A percentile compares a stretch with the other conserved stretches of the same genome.
These are phyloP conservation scores for Papilio gigon DNA, from an alignment of 2,888 invertebrate genomes.

Conservation along the genomic window DNA sequence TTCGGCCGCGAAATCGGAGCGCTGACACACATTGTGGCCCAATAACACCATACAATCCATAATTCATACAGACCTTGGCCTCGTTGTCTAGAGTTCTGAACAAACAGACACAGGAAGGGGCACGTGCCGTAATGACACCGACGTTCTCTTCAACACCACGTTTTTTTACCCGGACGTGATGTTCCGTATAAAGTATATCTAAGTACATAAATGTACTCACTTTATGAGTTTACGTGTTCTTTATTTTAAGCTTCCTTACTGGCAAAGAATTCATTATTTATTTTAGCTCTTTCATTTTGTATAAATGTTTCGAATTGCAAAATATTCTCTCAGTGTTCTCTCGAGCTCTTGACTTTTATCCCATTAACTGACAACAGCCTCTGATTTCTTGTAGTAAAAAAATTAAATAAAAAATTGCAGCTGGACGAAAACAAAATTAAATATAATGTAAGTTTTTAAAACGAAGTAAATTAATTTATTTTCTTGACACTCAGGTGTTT, in stretches of 20 bases:
- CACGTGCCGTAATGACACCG: conserved; percentile 30
- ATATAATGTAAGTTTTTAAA: no score
- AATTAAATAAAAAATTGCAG: conserved; percentile 15
- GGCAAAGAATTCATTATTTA: no score
- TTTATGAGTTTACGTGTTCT: no score
- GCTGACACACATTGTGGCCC: conserved; percentile 75
- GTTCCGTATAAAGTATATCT: background rate
- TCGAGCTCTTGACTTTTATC: conserved; percentile 23
- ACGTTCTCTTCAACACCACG: conserved; percentile 20
- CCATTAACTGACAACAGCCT: conserved; percentile 29
- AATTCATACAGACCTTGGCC: conserved; percentile 81
- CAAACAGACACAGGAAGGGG: conserved; percentile 43
- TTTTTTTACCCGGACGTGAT: conserved; percentile 22
- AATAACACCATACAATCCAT: conserved; percentile 81
- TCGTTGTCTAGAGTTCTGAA: conserved; percentile 59
- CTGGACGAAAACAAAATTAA: conserved; percentile 9
- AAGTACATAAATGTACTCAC: background rate
- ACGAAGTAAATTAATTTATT: background rate
- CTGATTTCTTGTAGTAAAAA: conserved; percentile 25
- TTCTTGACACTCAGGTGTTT: no score
- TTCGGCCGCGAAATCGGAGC: conserved; percentile 78
- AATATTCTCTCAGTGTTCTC: background rate
- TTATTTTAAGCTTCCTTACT: no score
- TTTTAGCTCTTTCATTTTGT: background rate
- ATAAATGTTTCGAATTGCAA: background rate